phyloP scores from a whole-genome alignment of 1,140 invertebrate genomes.

The Dendrolimus kikuchii region DNA sequence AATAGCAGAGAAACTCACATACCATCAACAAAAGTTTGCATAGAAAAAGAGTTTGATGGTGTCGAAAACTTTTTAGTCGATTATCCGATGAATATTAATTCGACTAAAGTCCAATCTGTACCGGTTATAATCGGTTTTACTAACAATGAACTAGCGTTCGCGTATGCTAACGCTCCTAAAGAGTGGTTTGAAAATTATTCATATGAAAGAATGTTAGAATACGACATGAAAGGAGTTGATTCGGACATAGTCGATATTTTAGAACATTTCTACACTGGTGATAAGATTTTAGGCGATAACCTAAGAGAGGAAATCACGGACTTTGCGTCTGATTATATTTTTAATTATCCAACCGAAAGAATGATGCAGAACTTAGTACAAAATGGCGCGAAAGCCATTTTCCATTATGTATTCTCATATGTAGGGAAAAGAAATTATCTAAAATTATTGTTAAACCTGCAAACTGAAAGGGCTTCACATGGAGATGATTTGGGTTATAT shows the following conservation, averaged over 20 bases:
- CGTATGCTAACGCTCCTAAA: slow-evolving; percentile 4
- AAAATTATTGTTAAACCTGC: slow-evolving; percentile 10
- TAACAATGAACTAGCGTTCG: slow-evolving; percentile 16
- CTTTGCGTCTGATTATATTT: slow-evolving; percentile 22
- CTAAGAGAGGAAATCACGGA: slow-evolving; percentile 11
- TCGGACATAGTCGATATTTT: slow-evolving; percentile 14
- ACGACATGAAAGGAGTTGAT: slow-evolving; percentile 14
- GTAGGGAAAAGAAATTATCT: slow-evolving; percentile 19
- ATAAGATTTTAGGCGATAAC: slow-evolving; percentile 11
- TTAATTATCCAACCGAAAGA: slow-evolving; percentile 22
- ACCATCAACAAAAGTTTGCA: slow-evolving; percentile 12
- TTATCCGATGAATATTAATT: slow-evolving; percentile 13
- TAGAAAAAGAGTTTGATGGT: slow-evolving; percentile 22
- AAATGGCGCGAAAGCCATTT: slow-evolving; percentile 15
- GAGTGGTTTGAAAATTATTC: slow-evolving; percentile 9
- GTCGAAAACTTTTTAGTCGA: slow-evolving; percentile 19
- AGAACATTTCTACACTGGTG: slow-evolving; percentile 25
- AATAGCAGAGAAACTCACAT: not conserved
- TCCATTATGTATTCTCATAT: slow-evolving; percentile 30
- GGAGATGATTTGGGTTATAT: slow-evolving; percentile 29
- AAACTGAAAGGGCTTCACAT: slow-evolving; percentile 15
- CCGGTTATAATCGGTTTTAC: slow-evolving; percentile 22
- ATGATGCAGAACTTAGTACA: slow-evolving; percentile 14
- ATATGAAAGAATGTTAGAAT: slow-evolving; percentile 2
- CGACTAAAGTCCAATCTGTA: slow-evolving; percentile 13